phyloP scores from a whole-genome alignment of 2,888 invertebrate genomes.

The Nephrocerus scutellatus region DNA sequence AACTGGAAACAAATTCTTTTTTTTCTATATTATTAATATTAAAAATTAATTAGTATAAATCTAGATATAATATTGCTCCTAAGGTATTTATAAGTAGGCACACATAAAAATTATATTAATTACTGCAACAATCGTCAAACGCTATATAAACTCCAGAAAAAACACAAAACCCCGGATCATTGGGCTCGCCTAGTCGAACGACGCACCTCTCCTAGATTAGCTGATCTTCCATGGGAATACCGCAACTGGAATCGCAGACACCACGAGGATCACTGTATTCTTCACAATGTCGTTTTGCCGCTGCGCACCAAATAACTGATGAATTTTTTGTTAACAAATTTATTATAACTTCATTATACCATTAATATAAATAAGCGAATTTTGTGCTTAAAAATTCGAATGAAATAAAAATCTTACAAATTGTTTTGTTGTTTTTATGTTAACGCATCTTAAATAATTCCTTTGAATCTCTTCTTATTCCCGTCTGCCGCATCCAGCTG shows the following conservation, averaged over 20 bases:
- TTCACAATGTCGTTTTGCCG: constrained; percentile 42
- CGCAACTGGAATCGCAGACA: constrained; percentile 44
- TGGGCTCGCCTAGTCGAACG: constrained; percentile 43
- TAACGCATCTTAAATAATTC: constrained; percentile 11
- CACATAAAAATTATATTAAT: too few relatives aligned
- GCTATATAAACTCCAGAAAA: too few relatives aligned
- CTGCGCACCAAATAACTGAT: constrained; percentile 35
- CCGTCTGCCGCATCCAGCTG: constrained; percentile 35
- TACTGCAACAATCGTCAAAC: too few relatives aligned
- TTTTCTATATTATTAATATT: too few relatives aligned
- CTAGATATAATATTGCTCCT: too few relatives aligned
- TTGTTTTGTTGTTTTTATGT: constrained; percentile 15
- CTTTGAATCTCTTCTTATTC: constrained; percentile 13
- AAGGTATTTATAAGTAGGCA: too few relatives aligned
- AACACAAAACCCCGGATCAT: constrained; percentile 40
- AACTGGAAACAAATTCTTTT: too few relatives aligned
- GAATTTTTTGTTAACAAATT: constrained; percentile 22
- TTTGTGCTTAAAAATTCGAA: constrained; percentile 15
- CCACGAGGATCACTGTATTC: constrained; percentile 44
- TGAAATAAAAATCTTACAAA: constrained; percentile 10
- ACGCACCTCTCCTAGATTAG: constrained; percentile 38
- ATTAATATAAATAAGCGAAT: constrained; percentile 10
- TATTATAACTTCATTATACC: background rate
- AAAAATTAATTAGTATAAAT: too few relatives aligned
- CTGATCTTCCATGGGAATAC: constrained; percentile 40